phyloP scores from a whole-genome alignment of 2,113 vertebrate genomes.

The Tragelaphus strepsiceros region DNA sequence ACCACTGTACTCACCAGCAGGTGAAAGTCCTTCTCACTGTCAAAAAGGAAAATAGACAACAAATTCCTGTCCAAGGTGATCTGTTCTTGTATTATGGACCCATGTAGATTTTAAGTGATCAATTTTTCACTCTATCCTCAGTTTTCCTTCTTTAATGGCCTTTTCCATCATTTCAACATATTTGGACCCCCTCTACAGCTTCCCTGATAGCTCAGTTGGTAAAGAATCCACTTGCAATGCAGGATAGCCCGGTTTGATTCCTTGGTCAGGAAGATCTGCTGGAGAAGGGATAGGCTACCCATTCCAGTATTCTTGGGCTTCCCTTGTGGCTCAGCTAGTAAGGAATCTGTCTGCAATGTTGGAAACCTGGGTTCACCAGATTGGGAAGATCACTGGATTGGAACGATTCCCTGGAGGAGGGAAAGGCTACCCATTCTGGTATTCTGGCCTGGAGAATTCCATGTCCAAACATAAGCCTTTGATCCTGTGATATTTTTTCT shows the following conservation, averaged over 20 bases:
- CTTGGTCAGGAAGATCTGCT: neutral
- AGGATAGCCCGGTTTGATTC: rapidly evolving
- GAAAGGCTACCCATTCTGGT: neutral
- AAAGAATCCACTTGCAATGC: neutral
- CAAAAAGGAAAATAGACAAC: neutral
- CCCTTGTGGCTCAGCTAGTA: neutral
- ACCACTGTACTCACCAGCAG: neutral
- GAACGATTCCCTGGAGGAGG: neutral
- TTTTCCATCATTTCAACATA: neutral
- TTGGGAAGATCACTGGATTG: neutral
- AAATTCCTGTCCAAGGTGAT: neutral
- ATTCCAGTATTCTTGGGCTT: neutral
- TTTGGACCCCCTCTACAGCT: neutral
- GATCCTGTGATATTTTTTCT: neutral
- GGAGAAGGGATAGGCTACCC: neutral
- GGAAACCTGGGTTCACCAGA: neutral
- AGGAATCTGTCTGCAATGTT: neutral
- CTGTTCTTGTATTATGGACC: neutral
- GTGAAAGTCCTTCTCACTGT: neutral
- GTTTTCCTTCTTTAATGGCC: neutral
- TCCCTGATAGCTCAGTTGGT: neutral
- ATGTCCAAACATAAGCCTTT: neutral
- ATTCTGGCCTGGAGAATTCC: neutral
- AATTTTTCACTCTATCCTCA: neutral
- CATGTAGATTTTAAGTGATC: neutral